Base-by-base conservation (phyloP, 2,888 invertebrate genomes). In the Andrena fulva region DNA sequence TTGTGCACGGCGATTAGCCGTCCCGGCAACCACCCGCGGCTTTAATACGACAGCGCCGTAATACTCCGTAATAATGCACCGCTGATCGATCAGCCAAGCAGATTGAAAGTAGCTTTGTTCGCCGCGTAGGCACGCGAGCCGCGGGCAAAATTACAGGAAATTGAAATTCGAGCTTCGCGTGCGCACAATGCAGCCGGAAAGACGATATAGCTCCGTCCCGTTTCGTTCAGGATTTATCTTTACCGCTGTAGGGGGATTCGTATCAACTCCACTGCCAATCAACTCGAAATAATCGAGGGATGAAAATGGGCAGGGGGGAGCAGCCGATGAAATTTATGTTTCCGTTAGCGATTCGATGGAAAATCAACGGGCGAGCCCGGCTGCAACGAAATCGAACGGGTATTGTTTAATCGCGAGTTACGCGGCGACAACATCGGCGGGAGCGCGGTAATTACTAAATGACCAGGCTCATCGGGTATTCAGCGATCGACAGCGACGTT, bases 391-490 rank as follows among this genome's bases (percentile, higher is more conserved):
- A 35, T 69, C 56, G 56, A 69, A 48, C 60, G 16, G 29, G 10
- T 29, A 20, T 10, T 31, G 50, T 63, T 67, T 63, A 72, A 78
- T 80, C 35, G 10, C 48, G 54, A 71, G n/a, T 62, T 62, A 56
- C 71, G 52, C 48, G 27, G 8, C 12, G 24, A 29, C 48, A 59
- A 73, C 69, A 73, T 81, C 35, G 59, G 0, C 2, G 50, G 35
- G 35, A 20, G 52, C 31, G 29, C 24, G 73, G 16, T 80, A 76
- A 82, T 82, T 76, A 63, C 42, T 50, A 59, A 24, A 67, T 27
- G 62, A 62, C 59, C 48, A 6, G 1, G 56, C 56, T 71, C 71
- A 48, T 74, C 50, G 56, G 5, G 27, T 54, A 71, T 68, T 74
- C 68, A 27, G 29, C 33, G 52, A 80, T 50, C 62, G n/a, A 69